Percentiles rank a stretch among this genome's conserved stretches.
Conservation (phyloP, 1,140 invertebrate species). For the Harpegnathos saltator region DNA sequence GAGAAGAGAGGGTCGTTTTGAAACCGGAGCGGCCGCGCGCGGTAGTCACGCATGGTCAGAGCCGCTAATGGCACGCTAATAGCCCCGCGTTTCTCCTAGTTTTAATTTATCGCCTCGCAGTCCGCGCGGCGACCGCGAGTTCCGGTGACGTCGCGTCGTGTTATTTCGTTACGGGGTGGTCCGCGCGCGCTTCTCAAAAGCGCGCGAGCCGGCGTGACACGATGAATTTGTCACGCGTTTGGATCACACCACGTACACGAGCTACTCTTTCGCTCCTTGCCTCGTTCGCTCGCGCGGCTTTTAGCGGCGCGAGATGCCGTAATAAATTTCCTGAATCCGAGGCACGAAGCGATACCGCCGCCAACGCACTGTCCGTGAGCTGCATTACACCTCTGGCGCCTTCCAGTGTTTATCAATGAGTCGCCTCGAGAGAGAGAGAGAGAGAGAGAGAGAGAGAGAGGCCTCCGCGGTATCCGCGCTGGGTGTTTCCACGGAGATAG, state of each 20-base stretch:
- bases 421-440: too few relatives aligned
- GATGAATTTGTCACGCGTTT: constrained; percentile 84
- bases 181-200: constrained; percentile 67
- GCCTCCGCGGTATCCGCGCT: neutral
- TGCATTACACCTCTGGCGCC: neutral
- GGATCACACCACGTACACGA: constrained; percentile 74
- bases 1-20: constrained; percentile 60
- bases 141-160: constrained; percentile 72
- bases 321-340: constrained; percentile 74
- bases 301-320: constrained; percentile 58
- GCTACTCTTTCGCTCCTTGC: constrained; percentile 49
- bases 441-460: too few relatives aligned
- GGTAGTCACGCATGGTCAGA: constrained; percentile 83
- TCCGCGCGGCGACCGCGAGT: constrained; percentile 50
- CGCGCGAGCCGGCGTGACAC: constrained; percentile 82
- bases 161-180: constrained; percentile 69
- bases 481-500: constrained; percentile 15
- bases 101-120: constrained; percentile 81
- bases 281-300: too few relatives aligned
- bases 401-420: constrained; percentile 34
- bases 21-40: constrained; percentile 67
- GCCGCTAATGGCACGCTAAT: constrained; percentile 82
- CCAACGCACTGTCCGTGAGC: neutral
- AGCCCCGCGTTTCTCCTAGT: constrained; percentile 82
- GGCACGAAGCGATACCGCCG: neutral